Conservation (phyloP, 2,797 vertebrate species). For the Hyperoplus lanceolatus region DNA sequence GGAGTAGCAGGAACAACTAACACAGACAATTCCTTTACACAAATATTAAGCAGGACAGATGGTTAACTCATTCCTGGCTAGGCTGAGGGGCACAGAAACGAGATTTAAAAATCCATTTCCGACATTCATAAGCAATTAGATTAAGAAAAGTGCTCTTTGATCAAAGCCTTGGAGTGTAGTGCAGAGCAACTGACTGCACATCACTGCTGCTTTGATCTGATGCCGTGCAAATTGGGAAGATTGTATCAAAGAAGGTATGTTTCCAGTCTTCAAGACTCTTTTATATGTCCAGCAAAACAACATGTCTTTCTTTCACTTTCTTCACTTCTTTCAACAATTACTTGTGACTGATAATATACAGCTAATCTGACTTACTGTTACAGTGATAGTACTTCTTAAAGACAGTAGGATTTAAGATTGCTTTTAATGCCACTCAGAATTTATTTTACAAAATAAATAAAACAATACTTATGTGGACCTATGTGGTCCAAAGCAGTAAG, state of each 20-base stretch:
- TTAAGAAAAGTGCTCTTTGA: not conserved
- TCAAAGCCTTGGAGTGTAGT: not conserved
- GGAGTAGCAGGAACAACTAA: not conserved
- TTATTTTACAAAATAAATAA: too few relatives aligned
- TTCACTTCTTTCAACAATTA: not conserved
- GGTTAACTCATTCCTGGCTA: not conserved
- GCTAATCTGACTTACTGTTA: not conserved
- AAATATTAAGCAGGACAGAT: not conserved
- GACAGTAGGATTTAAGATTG: too few relatives aligned
- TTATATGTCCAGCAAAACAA: not conserved
- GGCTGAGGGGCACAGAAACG: not conserved
- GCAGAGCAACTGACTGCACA: not conserved
- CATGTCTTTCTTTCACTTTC: not conserved
- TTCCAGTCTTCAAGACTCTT: not conserved
- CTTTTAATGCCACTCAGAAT: too few relatives aligned
- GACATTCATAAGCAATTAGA: not conserved
- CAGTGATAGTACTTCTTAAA: too few relatives aligned
- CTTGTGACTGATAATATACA: not conserved
- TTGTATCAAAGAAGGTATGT: not conserved
- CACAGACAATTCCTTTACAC: not conserved
- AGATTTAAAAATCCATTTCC: not conserved
- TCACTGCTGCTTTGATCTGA: slow-evolving; percentile 5
- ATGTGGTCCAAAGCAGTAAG: too few relatives aligned
- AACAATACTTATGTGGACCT: too few relatives aligned
- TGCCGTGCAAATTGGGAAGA: not conserved